Conservation (phyloP, 2,113 vertebrate genomes). For the Stegastes partitus region DNA sequence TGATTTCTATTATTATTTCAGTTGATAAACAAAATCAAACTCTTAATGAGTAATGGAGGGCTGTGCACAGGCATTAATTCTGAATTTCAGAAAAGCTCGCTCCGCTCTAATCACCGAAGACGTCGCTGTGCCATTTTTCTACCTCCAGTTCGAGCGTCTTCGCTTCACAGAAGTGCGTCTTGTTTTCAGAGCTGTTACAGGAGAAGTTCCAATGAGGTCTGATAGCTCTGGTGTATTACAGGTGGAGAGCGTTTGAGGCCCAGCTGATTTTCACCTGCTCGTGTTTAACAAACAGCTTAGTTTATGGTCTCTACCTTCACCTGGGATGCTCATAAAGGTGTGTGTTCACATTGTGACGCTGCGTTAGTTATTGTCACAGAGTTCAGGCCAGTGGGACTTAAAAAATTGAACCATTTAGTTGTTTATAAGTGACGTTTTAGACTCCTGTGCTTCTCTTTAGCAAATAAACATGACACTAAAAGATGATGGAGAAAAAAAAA, state of each 20-base stretch:
- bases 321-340: slow-evolving; percentile 21
- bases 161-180: slow-evolving; percentile 10
- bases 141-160: slow-evolving; percentile 22
- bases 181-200: slow-evolving; percentile 35
- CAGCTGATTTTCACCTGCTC: slow-evolving; percentile 48
- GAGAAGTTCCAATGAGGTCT: slow-evolving; percentile 28
- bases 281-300: slow-evolving; percentile 61
- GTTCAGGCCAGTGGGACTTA: not conserved
- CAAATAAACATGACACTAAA: not conserved
- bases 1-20: slow-evolving; percentile 85
- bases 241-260: slow-evolving; percentile 16
- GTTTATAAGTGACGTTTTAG: not conserved
- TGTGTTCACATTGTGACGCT: slow-evolving; percentile 44
- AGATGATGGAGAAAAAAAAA: no score
- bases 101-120: slow-evolving; percentile 45
- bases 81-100: slow-evolving; percentile 47
- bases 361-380: slow-evolving; percentile 22
- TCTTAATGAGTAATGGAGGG: slow-evolving; percentile 80
- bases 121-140: slow-evolving; percentile 37
- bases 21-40: slow-evolving; percentile 83
- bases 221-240: not conserved
- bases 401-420: not conserved
- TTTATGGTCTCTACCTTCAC: slow-evolving; percentile 54
- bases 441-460: not conserved
- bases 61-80: slow-evolving; percentile 61